Evolutionary conservation across 1,140 invertebrate species (phyloP).

Genomic region (Trypoxylus dichotomus): DNA sequence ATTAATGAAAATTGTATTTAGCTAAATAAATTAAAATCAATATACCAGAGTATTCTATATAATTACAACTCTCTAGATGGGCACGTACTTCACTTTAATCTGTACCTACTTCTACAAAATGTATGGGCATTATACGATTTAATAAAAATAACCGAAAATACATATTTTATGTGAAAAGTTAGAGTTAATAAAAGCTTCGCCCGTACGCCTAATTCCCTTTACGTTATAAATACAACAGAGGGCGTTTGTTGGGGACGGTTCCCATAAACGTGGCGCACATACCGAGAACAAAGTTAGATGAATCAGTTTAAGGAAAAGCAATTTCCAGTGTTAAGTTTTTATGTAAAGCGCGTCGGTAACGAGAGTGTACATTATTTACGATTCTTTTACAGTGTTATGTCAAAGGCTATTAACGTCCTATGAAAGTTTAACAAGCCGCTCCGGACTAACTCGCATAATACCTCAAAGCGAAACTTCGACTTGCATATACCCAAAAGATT

Average conservation of each 20-base stretch:
- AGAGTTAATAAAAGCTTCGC: not conserved
- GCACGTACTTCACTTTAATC: not conserved
- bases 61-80: too few species aligned
- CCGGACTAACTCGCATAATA: constrained; percentile 12
- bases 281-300: constrained; percentile 15
- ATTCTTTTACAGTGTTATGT: constrained; percentile 17
- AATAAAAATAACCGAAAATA: not conserved
- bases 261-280: not conserved
- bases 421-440: constrained; percentile 12
- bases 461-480: not conserved
- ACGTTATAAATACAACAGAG: not conserved
- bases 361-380: constrained; percentile 21
- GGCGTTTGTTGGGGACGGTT: not conserved
- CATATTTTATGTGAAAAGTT: not conserved
- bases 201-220: not conserved
- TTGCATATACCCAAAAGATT: not conserved
- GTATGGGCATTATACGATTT: not conserved
- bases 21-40: too few species aligned
- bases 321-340: constrained; percentile 20
- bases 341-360: not conserved
- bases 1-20: too few species aligned
- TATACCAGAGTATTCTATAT: too few species aligned
- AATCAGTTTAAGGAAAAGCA: constrained; percentile 21
- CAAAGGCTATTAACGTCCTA: constrained; percentile 8
- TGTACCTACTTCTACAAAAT: not conserved